A percentile compares a stretch with the other conserved stretches of the same genome.
phyloP scores from a whole-genome alignment of 2,888 invertebrate species.

The Ectemnius lituratus region DNA sequence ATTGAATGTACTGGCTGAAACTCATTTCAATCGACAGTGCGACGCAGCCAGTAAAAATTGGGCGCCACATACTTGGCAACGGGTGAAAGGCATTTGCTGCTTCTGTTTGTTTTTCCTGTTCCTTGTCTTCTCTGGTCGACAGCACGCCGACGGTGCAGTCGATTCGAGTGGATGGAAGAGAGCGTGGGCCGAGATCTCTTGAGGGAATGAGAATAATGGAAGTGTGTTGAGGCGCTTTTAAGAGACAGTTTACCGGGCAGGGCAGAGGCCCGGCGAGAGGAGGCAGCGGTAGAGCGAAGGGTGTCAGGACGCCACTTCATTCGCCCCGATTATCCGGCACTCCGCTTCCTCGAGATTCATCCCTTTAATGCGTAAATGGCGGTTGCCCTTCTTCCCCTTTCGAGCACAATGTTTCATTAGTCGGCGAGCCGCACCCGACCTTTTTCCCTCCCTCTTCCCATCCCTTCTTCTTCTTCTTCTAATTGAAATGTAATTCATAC shows the following conservation, averaged over 20 bases:
- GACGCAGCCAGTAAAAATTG: no score
- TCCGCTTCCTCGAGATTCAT: neutral
- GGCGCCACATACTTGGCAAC: no score
- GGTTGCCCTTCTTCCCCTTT: neutral
- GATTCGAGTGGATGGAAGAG: no score
- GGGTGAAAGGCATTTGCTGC: no score
- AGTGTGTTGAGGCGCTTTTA: neutral
- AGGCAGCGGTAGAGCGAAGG: neutral
- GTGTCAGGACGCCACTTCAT: neutral
- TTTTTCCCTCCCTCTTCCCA: neutral
- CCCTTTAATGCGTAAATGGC: slow-evolving; percentile 4
- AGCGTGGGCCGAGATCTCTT: no score
- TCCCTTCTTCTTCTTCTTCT: neutral
- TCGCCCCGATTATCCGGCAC: slow-evolving; percentile 2
- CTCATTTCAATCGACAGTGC: neutral
- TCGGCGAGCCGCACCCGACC: neutral
- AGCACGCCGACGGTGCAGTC: no score
- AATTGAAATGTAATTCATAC: neutral
- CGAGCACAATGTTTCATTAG: slow-evolving; percentile 6
- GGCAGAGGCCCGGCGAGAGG: neutral
- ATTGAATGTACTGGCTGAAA: neutral
- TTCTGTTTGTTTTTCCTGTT: no score
- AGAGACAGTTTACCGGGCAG: neutral
- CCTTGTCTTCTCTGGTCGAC: no score
- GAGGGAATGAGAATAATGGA: no score